Evolutionary conservation across 2,797 vertebrate genomes (phyloP).

Genomic region (Oryzias dopingdopingensis): DNA sequence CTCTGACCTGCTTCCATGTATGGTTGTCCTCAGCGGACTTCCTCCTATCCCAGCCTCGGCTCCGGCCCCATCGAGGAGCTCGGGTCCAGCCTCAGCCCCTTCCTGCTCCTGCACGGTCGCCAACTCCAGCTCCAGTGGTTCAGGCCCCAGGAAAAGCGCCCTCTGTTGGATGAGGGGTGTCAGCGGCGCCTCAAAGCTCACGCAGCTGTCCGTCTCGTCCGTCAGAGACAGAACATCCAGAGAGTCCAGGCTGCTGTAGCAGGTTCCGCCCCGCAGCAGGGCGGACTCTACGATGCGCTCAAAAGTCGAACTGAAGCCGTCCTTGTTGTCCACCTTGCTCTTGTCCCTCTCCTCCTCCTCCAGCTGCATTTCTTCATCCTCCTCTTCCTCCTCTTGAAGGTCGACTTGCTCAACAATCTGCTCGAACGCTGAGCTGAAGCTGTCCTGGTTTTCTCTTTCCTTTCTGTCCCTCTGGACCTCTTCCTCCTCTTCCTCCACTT

Average conservation of each 20-base stretch:
- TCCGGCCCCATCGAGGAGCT: slow-evolving; percentile 60
- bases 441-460: slow-evolving; percentile 80
- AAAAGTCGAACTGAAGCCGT: slow-evolving; percentile 94
- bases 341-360: slow-evolving; percentile 66
- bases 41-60: slow-evolving; percentile 68
- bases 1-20: slow-evolving; percentile 93
- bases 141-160: slow-evolving; percentile 84
- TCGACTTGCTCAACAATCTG: slow-evolving; percentile 88
- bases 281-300: slow-evolving; percentile 96
- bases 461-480: slow-evolving; percentile 42
- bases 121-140: slow-evolving; percentile 84
- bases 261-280: slow-evolving; percentile 88
- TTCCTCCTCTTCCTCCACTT: slow-evolving; percentile 70
- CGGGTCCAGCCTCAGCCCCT: slow-evolving; percentile 71
- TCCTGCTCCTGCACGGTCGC: slow-evolving; percentile 80
- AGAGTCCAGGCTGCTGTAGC: slow-evolving; percentile 96
- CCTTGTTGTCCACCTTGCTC: slow-evolving; percentile 84
- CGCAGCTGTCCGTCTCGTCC: slow-evolving; percentile 95
- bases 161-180: slow-evolving; percentile 96
- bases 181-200: slow-evolving; percentile 94
- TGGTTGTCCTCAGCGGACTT: slow-evolving; percentile 88
- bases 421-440: slow-evolving; percentile 92
- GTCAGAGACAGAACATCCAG: slow-evolving; percentile 93
- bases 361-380: slow-evolving; percentile 72
- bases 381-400: slow-evolving; percentile 57